Evolutionary conservation across 2,113 vertebrate genomes (phyloP), one percentile per base, ranked within the genome.

Genomic region (Turnix velox): DNA sequence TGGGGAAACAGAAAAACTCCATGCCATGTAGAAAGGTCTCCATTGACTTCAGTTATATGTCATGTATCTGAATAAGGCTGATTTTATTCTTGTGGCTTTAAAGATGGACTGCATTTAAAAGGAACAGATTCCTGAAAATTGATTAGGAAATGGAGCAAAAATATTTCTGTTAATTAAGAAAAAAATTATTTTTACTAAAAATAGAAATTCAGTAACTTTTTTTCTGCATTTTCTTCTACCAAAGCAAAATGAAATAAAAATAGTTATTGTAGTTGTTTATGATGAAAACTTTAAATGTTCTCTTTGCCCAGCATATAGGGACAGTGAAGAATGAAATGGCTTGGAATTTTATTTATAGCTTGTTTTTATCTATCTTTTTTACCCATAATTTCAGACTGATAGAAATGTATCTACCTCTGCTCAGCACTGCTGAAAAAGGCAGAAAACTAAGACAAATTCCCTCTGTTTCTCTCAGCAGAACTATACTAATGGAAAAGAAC

Each of bases 281-380:
- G 16, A 35, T 11, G 25, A 71, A 79, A 69, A 37, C 27, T 40
- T 67, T 45, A 83, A 57, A 42, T 37, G 5, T 23, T 76, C 88
- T 84, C 88, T 77, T 48, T 7, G 72, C 57, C 35, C 2, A 1
- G 5, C 4, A 11, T 68, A 86, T 93, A 72, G 87, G 68, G 52
- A 74, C 33, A 91, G 19, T 4, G 14, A 58, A 93, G 61, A 66
- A 39, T 46, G 10, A 86, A 84, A 71, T 15, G 14, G 6, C 18
- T 84, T 77, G 18, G 30, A 88, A 78, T 88, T 88, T 93, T 96
- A 84, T 92, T 86, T 90, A 67, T 72, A 59, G 39, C 11, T 22
- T 31, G 71, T 42, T 86, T 88, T 27, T 80, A 3, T 74, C 18
- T 67, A n/a, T n/a, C n/a, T 85, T 28, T 23, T 75, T 88, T 43